These are phyloP conservation scores for Nemapogon koenigi DNA, from an alignment of 2,888 invertebrate species.

Conservation along the genomic window DNA sequence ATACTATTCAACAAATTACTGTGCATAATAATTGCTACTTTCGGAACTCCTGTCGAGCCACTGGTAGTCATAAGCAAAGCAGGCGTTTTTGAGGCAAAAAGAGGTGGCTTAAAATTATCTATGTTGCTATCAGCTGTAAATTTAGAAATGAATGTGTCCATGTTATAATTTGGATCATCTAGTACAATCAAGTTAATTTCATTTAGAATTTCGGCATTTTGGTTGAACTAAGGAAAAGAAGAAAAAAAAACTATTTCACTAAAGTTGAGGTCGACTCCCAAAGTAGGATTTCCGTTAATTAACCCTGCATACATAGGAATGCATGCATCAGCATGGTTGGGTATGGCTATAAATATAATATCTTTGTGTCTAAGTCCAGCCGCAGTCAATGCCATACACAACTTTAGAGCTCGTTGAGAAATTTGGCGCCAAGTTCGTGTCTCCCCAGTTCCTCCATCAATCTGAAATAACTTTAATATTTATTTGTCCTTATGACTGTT, in stretches of 20 bases:
- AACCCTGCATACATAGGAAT: neutral
- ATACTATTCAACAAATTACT: neutral
- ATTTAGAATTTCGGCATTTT: neutral
- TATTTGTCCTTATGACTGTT: no score
- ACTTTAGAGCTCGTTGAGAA: neutral
- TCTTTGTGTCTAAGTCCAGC: neutral
- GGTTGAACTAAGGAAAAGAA: neutral
- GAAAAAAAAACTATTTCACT: neutral
- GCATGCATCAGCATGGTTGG: neutral
- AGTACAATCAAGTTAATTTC: neutral
- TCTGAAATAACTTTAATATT: no score
- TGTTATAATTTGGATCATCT: neutral
- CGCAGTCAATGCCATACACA: neutral
- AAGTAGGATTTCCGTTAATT: neutral
- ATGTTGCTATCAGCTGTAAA: neutral
- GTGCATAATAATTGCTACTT: neutral
- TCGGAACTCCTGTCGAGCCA: neutral
- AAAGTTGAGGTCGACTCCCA: neutral
- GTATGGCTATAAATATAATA: neutral
- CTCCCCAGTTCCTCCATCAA: neutral
- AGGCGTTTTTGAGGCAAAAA: neutral
- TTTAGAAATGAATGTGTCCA: neutral
- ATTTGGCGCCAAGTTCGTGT: neutral
- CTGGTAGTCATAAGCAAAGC: slow-evolving; percentile 2
- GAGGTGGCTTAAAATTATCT: neutral